phyloP scores from a whole-genome alignment of 2,797 vertebrate species.

The Naso thynnoides region DNA sequence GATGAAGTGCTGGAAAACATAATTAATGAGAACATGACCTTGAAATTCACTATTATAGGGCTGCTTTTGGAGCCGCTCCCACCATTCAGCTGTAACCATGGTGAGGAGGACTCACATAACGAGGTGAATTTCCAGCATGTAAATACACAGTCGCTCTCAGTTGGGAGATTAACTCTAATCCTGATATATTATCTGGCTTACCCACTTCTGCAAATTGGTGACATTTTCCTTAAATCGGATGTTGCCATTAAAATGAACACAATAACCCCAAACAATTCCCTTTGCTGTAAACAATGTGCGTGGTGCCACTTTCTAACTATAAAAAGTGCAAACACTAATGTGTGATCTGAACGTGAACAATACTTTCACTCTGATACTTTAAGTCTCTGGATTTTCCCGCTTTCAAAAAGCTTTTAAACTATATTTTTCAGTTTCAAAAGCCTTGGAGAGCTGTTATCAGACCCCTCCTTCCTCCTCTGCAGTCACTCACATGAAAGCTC shows the following conservation, averaged over 20 bases:
- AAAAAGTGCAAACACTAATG: constrained; percentile 8
- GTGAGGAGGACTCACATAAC: constrained; percentile 67
- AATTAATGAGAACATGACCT: constrained; percentile 83
- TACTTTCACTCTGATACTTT: constrained; percentile 12
- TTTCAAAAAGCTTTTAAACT: background rate
- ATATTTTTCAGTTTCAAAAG: constrained; percentile 28
- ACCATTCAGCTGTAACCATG: constrained; percentile 72
- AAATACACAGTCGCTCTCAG: constrained; percentile 48
- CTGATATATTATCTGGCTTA: constrained; percentile 50
- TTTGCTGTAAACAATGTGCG: constrained; percentile 19
- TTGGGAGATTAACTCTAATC: constrained; percentile 66
- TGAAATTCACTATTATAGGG: constrained; percentile 66
- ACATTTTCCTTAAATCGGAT: constrained; percentile 47
- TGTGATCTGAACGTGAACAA: constrained; percentile 20
- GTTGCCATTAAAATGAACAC: constrained; percentile 37
- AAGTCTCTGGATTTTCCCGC: constrained; percentile 33
- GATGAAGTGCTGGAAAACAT: constrained; percentile 73
- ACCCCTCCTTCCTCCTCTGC: constrained; percentile 19
- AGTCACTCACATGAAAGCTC: constrained; percentile 54
- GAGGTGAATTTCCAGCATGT: constrained; percentile 53
- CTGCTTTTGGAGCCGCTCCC: constrained; percentile 54
- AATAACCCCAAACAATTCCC: constrained; percentile 8
- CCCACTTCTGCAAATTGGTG: constrained; percentile 41
- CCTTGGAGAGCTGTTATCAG: constrained; percentile 44
- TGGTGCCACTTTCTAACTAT: background rate